Evolutionary conservation across 2,888 invertebrate species (phyloP).

Genomic region (Leptopilina myrica): DNA sequence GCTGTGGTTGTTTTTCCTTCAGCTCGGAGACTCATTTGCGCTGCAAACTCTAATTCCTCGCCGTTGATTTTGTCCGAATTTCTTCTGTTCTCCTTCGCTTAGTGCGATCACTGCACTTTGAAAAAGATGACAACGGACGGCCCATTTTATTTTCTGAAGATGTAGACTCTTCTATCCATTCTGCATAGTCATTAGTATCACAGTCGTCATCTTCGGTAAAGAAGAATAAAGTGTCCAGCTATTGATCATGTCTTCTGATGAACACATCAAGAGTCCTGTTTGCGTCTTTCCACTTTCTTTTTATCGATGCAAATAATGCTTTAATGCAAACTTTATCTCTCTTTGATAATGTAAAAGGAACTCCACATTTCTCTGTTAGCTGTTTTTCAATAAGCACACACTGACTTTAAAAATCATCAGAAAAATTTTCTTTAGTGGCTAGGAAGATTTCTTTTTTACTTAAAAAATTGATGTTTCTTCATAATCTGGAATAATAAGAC

Average conservation of each 20-base stretch:
- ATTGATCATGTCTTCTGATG: conserved; percentile 4
- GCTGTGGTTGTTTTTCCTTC: conserved; percentile 23
- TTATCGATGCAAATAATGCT: background rate
- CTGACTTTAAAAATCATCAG: background rate
- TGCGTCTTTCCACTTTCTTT: background rate
- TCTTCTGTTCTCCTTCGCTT: background rate
- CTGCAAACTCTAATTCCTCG: conserved; percentile 36
- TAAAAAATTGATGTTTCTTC: background rate
- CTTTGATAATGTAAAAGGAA: background rate
- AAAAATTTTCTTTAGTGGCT: background rate
- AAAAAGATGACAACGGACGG: background rate
- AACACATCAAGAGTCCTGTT: background rate
- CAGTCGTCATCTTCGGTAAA: background rate
- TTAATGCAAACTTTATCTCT: background rate
- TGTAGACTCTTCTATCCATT: background rate
- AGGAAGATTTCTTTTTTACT: background rate
- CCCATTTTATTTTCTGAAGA: conserved; percentile 1
- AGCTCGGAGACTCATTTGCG: conserved; percentile 41
- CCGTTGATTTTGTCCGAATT: conserved; percentile 24
- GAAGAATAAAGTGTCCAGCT: background rate
- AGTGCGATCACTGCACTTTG: background rate
- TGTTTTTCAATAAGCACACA: background rate
- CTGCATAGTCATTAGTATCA: background rate
- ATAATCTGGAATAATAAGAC: background rate
- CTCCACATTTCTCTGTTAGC: background rate